These are phyloP conservation scores for Scaptomyza hsui DNA, from an alignment of 1,140 invertebrate species.

Conservation along the genomic window DNA sequence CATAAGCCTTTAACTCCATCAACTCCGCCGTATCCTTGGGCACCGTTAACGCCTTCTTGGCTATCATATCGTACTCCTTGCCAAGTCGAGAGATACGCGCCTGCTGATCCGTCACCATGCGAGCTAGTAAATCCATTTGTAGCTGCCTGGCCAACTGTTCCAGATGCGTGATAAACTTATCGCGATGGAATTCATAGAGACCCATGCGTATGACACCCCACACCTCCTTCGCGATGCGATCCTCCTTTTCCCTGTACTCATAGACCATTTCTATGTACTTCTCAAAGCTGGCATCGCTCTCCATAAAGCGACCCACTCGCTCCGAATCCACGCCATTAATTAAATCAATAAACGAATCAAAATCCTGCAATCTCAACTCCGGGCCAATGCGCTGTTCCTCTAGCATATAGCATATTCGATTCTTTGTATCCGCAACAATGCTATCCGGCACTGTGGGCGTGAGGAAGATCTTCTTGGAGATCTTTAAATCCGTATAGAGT, in stretches of 20 bases:
- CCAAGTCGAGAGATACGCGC: constrained; percentile 88
- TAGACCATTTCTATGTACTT: constrained; percentile 88
- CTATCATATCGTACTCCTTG: constrained; percentile 93
- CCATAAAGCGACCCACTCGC: constrained; percentile 89
- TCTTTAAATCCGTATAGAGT: constrained; percentile 72
- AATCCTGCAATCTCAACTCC: constrained; percentile 89
- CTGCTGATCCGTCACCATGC: constrained; percentile 93
- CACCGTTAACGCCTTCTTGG: constrained; percentile 90
- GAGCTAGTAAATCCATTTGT: constrained; percentile 88
- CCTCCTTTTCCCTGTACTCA: constrained; percentile 87
- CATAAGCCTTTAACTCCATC: constrained; percentile 92
- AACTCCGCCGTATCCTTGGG: constrained; percentile 93
- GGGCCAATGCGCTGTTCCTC: constrained; percentile 89
- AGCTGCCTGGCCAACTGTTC: constrained; percentile 88
- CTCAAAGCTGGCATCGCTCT: constrained; percentile 87
- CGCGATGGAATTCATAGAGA: constrained; percentile 93
- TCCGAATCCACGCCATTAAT: constrained; percentile 89
- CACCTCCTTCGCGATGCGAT: constrained; percentile 87
- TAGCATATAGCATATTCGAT: constrained; percentile 86
- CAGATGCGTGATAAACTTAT: constrained; percentile 90
- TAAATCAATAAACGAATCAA: constrained; percentile 92
- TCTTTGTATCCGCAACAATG: constrained; percentile 86
- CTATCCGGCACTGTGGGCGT: constrained; percentile 89
- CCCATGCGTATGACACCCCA: constrained; percentile 90
- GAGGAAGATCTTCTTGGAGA: constrained; percentile 64